Evolutionary conservation across 2,113 vertebrate genomes (phyloP), one percentile per base, ranked within the genome.

Genomic region (Dascyllus trimaculatus): DNA sequence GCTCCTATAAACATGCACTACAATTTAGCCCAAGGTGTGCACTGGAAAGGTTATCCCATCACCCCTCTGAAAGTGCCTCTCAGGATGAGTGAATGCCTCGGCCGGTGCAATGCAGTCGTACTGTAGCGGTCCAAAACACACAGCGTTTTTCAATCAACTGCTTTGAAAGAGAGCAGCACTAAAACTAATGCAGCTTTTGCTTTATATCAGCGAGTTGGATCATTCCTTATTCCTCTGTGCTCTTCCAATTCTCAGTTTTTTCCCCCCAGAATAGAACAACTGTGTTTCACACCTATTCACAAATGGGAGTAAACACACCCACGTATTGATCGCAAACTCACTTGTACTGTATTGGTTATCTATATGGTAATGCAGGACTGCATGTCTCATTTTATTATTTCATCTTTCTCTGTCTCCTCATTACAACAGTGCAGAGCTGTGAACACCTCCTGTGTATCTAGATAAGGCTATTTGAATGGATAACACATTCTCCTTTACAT

Each of bases 391-490:
- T 91, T 91, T 89, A 73, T 89, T 86, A 85, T 89, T 90, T 90
- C 88, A 88, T 88, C 85, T 85, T 83, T 88, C 86, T 85, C 78
- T 78, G 83, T 84, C 79, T 87, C 66, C 82, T 92, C 89, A 92
- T 91, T 92, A 91, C 88, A 89, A 87, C 38, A 45, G 72, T 72
- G 84, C 73, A 66, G 82, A 75, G 78, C 69, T 29, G 75, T 32
- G 78, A 88, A 89, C 87, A 86, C 84, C 85, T 75, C 78, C 88
- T 91, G 88, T 21, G 57, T 84, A 90, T 87, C 84, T 80, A 75
- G 90, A 92, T 91, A 90, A 91, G 88, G 79, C 85, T 18, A 80
- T 91, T 88, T 87, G 88, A 89, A 92, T 88, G 86, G 89, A 92
- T 86, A 89, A 85, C 68, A 81, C 88, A 84, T 83, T 86, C 84